phyloP scores from a whole-genome alignment of 2,888 invertebrate species.

The Philereme transversata region DNA sequence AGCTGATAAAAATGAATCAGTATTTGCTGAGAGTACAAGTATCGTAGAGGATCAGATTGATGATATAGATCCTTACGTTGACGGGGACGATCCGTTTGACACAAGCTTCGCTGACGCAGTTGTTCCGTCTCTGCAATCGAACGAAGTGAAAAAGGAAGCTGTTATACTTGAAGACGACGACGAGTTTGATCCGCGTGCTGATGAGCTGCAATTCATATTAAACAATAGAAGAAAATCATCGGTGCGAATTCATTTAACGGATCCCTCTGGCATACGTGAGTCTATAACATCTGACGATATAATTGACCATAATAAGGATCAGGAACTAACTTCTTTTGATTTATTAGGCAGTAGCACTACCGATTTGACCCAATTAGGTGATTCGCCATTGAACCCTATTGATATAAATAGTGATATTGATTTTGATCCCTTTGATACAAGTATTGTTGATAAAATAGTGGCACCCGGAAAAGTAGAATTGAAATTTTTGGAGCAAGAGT shows the following conservation, averaged over 20 bases:
- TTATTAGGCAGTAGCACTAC: conserved; percentile 90
- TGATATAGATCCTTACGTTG: conserved; percentile 75
- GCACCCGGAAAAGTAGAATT: conserved; percentile 91
- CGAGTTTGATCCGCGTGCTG: conserved; percentile 87
- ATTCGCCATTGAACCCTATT: conserved; percentile 87
- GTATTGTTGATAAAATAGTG: conserved; percentile 87
- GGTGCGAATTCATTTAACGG: conserved; percentile 85
- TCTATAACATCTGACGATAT: conserved; percentile 82
- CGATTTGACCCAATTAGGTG: conserved; percentile 87
- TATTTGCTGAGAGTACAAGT: conserved; percentile 73
- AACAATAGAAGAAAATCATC: conserved; percentile 79
- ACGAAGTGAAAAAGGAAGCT: conserved; percentile 71
- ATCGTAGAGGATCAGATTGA: conserved; percentile 78
- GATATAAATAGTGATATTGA: conserved; percentile 82
- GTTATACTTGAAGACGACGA: conserved; percentile 76
- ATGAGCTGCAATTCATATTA: conserved; percentile 74
- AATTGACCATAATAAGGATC: conserved; percentile 59
- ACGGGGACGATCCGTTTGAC: conserved; percentile 92
- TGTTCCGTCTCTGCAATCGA: conserved; percentile 77
- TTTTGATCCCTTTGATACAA: conserved; percentile 94
- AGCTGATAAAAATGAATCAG: conserved; percentile 75
- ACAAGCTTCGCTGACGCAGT: conserved; percentile 92
- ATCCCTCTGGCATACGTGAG: conserved; percentile 85
- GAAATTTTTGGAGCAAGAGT: conserved; percentile 90
- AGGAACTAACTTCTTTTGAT: conserved; percentile 83